Evolutionary conservation across 2,797 vertebrate genomes (phyloP), one percentile per base, ranked within the genome.

Genomic region (Sebastes taczanowskii): DNA sequence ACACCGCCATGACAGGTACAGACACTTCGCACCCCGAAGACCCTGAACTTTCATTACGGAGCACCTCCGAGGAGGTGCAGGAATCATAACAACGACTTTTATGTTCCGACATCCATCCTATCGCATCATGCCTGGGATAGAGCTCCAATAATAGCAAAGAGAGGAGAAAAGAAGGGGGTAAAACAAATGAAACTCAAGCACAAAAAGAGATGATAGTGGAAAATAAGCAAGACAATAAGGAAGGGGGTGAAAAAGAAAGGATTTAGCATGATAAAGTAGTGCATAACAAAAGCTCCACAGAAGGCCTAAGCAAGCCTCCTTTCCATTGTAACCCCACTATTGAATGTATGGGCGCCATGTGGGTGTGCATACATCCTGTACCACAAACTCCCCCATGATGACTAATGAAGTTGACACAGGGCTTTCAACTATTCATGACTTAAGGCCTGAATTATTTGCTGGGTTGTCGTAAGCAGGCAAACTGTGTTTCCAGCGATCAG

Each of bases 401-500:
- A 88, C 94, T 95, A 94, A 95, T 93, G 92, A 94, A 94, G 92
- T 94, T 95, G 93, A 94, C 94, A 92, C 90, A 86, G 86, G 69
- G 72, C 86, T 94, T 94, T 94, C 90, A 91, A 84, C 88, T 89
- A 92, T 94, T 92, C 92, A 93, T 91, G 90, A 94, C 90, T 92
- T 56, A 53, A 85, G 88, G 89, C 75, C 82, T 90, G 86, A 91
- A 93, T 94, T 93, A 93, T 94, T 93, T 91, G 92, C 91, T 66
- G 85, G 85, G 82, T 89, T 92, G 89, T 92, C 91, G 90, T 88
- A 90, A 88, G 90, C 83, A 89, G 84, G 76, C 87, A 84, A 93
- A 91, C 85, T 85, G 85, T 83, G 81, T 91, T 92, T 93, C 84
- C 80, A 90, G 80, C 66, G 42, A 91, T 92, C 82, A 71, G 85